These are phyloP conservation scores for Globia sparganii DNA, from an alignment of 2,888 invertebrate genomes.

Conservation along the genomic window DNA sequence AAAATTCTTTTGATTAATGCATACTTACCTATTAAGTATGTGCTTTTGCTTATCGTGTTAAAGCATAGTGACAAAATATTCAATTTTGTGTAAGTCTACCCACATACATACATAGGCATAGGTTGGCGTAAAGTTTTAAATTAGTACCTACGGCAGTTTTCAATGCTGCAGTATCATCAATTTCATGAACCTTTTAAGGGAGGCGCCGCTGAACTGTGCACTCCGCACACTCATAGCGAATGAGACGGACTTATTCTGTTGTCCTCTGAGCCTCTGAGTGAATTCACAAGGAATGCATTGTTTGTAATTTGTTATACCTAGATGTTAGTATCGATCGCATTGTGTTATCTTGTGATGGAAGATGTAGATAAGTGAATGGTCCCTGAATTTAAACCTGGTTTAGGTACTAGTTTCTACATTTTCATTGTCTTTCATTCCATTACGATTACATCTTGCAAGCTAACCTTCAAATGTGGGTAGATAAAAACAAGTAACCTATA, in stretches of 20 bases:
- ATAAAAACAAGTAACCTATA: neutral
- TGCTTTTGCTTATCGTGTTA: conserved; percentile 1
- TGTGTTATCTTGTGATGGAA: neutral
- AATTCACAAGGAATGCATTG: too few relatives aligned
- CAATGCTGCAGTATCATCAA: neutral
- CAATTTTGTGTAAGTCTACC: neutral
- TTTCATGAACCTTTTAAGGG: neutral
- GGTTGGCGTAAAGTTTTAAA: neutral
- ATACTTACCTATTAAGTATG: neutral
- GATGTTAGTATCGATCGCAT: neutral
- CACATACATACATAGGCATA: neutral
- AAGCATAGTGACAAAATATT: neutral
- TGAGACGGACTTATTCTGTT: neutral
- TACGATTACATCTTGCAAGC: conserved; percentile 1
- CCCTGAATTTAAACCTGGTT: neutral
- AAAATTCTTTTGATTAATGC: conserved; percentile 6
- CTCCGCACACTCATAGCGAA: neutral
- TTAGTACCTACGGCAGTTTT: neutral
- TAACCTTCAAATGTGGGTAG: neutral
- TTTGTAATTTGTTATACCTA: neutral
- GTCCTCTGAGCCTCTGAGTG: too few relatives aligned
- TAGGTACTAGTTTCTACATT: neutral
- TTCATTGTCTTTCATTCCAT: neutral
- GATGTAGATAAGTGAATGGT: neutral
- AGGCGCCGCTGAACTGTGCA: neutral